phyloP scores from a whole-genome alignment of 2,113 vertebrate species.

The Galeopterus variegatus region DNA sequence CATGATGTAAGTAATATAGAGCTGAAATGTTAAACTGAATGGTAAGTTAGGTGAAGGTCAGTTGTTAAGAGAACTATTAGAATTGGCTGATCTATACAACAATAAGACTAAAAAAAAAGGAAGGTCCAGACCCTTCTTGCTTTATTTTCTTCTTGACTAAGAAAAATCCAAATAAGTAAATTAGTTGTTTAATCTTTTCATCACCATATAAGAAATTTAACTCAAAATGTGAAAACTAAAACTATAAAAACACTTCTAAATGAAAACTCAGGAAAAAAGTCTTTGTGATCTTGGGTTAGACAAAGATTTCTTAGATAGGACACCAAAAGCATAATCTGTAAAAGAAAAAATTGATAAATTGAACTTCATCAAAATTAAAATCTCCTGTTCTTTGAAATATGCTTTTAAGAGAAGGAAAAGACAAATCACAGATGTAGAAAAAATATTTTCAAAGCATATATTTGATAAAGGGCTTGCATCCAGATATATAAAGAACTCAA shows the following conservation, averaged over 20 bases:
- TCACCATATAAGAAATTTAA: not conserved
- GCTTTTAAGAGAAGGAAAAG: not conserved
- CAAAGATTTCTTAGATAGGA: conserved; percentile 5
- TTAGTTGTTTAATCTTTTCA: not conserved
- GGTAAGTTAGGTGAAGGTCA: not conserved
- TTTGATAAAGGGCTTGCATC: not conserved
- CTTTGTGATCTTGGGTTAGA: not conserved
- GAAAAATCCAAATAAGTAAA: not conserved
- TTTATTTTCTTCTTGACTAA: not conserved
- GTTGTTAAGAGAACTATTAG: not conserved
- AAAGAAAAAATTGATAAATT: not conserved
- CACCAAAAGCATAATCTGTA: not conserved
- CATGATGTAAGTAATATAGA: no score
- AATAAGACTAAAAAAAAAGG: not conserved
- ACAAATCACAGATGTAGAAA: not conserved
- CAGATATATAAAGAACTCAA: conserved; percentile 10
- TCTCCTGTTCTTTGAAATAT: not conserved
- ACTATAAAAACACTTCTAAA: not conserved
- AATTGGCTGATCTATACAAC: not conserved
- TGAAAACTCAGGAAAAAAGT: not conserved
- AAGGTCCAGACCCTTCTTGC: not conserved
- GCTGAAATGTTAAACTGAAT: not conserved
- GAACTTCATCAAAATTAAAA: conserved; percentile 38
- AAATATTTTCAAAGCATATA: conserved; percentile 9
- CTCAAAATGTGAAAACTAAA: conserved; percentile 43